phyloP scores from a whole-genome alignment of 2,797 vertebrate genomes.

The Parambassis ranga region DNA sequence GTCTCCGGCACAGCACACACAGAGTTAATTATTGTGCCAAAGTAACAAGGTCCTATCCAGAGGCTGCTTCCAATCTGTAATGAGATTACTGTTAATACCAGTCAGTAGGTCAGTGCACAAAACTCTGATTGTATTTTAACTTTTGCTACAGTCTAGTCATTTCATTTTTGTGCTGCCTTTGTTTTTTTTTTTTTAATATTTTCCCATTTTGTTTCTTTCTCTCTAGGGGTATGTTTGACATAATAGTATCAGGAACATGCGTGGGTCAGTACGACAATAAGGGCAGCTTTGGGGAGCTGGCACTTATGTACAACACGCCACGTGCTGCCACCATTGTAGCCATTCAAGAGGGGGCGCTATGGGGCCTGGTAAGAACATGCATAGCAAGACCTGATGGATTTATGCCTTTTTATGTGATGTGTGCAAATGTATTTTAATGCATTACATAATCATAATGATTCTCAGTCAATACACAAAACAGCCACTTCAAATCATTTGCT shows the following conservation, averaged over 20 bases:
- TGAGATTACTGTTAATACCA: conserved; percentile 7
- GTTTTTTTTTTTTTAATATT: not conserved
- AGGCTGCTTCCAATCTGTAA: not conserved
- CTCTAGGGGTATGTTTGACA: conserved; percentile 90
- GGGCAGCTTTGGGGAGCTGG: conserved; percentile 96
- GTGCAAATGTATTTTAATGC: not conserved
- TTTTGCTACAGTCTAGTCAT: not conserved
- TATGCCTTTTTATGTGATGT: too few species aligned
- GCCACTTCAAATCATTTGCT: not conserved
- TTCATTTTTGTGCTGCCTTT: not conserved
- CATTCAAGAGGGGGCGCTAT: conserved; percentile 90
- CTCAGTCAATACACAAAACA: too few species aligned
- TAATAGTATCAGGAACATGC: conserved; percentile 85
- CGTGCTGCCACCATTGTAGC: conserved; percentile 94
- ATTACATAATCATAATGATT: too few species aligned
- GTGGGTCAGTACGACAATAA: conserved; percentile 94
- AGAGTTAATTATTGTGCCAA: not conserved
- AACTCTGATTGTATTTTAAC: not conserved
- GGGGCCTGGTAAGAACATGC: conserved; percentile 90
- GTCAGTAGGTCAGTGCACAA: conserved; percentile 2
- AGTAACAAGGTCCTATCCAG: not conserved
- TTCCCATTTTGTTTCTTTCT: not conserved
- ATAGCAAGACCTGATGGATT: not conserved
- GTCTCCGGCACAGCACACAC: not conserved
- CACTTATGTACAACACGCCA: conserved; percentile 98